Conservation (phyloP, 2,888 invertebrate genomes). For the Chaetogeoica ovagalla region DNA sequence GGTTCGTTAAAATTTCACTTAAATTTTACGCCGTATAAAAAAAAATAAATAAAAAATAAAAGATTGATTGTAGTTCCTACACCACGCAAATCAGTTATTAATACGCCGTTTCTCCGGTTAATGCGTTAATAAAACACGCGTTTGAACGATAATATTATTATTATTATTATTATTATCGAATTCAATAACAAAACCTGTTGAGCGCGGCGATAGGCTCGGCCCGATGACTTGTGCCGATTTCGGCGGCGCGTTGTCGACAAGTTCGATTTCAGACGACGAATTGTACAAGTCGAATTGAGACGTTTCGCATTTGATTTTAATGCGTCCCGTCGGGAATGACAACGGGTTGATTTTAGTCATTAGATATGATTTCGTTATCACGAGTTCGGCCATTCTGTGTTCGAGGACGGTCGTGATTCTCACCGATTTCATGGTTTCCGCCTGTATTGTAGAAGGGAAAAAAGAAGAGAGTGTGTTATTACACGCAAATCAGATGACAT, state of each 20-base stretch:
- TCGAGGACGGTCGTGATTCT: background rate
- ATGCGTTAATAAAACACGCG: too few relatives aligned
- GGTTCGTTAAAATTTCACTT: too few relatives aligned
- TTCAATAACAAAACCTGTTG: conserved; percentile 8
- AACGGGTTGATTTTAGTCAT: background rate
- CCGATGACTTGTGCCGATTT: conserved; percentile 40
- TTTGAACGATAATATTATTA: background rate
- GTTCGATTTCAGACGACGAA: conserved; percentile 30
- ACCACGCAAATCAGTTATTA: too few relatives aligned
- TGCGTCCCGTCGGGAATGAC: conserved; percentile 35
- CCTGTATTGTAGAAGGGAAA: background rate
- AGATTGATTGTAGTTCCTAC: too few relatives aligned
- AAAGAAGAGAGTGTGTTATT: too few relatives aligned
- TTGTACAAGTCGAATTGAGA: conserved; percentile 41
- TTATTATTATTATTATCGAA: background rate
- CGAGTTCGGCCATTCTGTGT: conserved; percentile 1
- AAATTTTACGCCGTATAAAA: too few relatives aligned
- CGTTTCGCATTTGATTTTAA: conserved; percentile 25
- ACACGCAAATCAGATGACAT: too few relatives aligned
- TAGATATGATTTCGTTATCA: conserved; percentile 22
- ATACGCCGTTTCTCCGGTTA: too few relatives aligned
- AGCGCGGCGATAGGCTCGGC: conserved; percentile 22
- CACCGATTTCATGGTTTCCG: background rate
- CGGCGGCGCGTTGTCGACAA: conserved; percentile 42
- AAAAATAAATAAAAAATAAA: too few relatives aligned